Base-by-base conservation (phyloP, 2,113 vertebrate genomes). In the Indicator maculatus region DNA sequence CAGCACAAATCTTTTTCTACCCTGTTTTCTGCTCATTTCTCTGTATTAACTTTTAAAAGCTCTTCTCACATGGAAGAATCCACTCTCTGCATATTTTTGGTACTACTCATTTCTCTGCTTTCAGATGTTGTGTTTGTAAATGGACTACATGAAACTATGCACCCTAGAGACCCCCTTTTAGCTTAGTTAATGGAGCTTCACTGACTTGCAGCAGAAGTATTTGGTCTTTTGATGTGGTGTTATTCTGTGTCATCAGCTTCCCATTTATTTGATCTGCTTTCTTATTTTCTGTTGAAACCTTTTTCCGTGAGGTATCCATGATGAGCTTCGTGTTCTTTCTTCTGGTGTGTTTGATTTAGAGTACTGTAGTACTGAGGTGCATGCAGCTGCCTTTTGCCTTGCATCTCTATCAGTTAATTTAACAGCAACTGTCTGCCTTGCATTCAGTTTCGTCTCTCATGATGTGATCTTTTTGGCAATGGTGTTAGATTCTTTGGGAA, bases 361-460 rank as follows among this genome's bases (percentile, higher is more conserved):
- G 31, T 30, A 56, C 50, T 66, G 39, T 56, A 79, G 47, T 41
- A 73, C 44, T 41, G 72, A 94, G 82, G 74, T 63, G 88, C 53
- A 82, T 39, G 61, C 8, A 31, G 63, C 31, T 28, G 10, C 20
- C 23, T 81, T 88, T 73, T 75, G 55, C 59, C 77, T 90, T 69
- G 83, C 71, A 90, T 92, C 91, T 84, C 63, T 73, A 56, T 76
- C 73, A 74, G 76, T 75, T 91, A 76, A 90, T 95, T 89, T 86
- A 86, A 81, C 39, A 90, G 66, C 33, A 93, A 58, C 52, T 82
- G 27, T 88, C 69, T 77, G 47, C 27, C 66, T 47, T 88, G 74
- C 21, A 81, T 61, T 86, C 65, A 89, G 33, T 90, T 93, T 85
- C 27, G 44, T 86, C 55, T 83, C 73, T 77, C 72, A 83, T 93